A percentile compares a stretch with the other conserved stretches of the same genome.
Conservation (phyloP, 1,140 invertebrate species). For the Lasioglossum baleicum region DNA sequence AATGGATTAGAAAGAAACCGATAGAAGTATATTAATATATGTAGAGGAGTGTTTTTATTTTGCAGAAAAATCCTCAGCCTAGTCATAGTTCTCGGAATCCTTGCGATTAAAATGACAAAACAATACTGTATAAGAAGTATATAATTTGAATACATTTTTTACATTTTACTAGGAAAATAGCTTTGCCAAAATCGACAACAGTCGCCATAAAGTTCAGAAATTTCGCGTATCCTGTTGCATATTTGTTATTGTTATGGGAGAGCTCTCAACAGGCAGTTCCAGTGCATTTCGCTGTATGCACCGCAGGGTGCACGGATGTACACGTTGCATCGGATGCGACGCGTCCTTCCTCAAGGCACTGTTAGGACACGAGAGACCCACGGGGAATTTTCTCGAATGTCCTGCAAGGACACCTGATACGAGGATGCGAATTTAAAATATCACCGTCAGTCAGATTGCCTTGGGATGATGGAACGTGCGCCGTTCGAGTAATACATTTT, state of each 20-base stretch:
- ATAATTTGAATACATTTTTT: too few species aligned
- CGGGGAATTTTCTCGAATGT: conserved; percentile 26
- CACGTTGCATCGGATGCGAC: not conserved
- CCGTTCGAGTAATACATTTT: not conserved
- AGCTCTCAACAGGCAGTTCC: not conserved
- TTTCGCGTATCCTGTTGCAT: not conserved
- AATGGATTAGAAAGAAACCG: too few species aligned
- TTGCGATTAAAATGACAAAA: too few species aligned
- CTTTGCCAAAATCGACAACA: not conserved
- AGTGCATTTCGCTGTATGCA: not conserved
- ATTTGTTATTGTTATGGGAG: not conserved
- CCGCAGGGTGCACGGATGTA: not conserved
- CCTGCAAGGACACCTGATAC: not conserved
- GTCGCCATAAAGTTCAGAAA: not conserved
- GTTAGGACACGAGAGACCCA: not conserved
- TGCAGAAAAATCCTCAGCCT: too few species aligned
- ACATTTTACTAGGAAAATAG: too few species aligned
- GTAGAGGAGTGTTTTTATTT: too few species aligned
- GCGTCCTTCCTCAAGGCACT: not conserved
- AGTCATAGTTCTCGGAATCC: too few species aligned
- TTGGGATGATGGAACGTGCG: not conserved
- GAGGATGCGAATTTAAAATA: conserved; percentile 36
- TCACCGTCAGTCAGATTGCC: conserved; percentile 24
- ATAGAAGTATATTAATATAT: too few species aligned
- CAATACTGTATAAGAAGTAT: too few species aligned